Percentiles rank a stretch among this genome's conserved stretches.
These are phyloP conservation scores for Thereva unica DNA, from an alignment of 2,888 invertebrate genomes.

Conservation along the genomic window DNA sequence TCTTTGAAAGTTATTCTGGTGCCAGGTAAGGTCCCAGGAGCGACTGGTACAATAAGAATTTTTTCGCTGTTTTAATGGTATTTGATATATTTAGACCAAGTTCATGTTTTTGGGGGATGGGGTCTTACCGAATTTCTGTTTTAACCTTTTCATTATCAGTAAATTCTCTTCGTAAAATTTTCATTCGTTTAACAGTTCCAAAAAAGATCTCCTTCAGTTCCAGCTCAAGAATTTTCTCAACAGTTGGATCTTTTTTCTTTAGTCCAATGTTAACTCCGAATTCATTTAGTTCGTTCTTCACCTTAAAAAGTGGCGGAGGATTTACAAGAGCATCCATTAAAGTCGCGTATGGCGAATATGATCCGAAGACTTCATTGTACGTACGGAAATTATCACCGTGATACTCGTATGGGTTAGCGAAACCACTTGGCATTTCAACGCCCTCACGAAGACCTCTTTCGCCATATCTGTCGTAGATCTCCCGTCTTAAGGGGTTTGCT, in stretches of 20 bases:
- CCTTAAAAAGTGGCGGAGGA: conserved; percentile 66
- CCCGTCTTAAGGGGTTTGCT: conserved; percentile 66
- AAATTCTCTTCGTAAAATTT: conserved; percentile 73
- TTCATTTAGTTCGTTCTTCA: conserved; percentile 58
- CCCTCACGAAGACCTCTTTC: conserved; percentile 85
- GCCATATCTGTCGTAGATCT: conserved; percentile 87
- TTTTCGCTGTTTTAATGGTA: conserved; percentile 62
- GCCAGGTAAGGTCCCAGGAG: conserved; percentile 73
- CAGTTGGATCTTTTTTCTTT: conserved; percentile 65
- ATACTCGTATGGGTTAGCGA: conserved; percentile 75
- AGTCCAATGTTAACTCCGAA: conserved; percentile 59
- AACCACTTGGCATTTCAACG: conserved; percentile 70
- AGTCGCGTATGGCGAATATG: conserved; percentile 79
- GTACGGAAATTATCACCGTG: conserved; percentile 78
- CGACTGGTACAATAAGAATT: conserved; percentile 73
- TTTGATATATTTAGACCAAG: neutral
- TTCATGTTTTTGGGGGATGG: neutral
- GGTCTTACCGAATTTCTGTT: conserved; percentile 61
- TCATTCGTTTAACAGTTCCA: conserved; percentile 83
- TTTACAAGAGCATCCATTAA: conserved; percentile 69
- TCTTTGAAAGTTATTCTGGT: conserved; percentile 75
- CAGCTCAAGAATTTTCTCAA: conserved; percentile 63
- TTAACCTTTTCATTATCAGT: conserved; percentile 65
- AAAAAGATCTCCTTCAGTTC: conserved; percentile 70
- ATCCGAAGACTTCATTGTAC: conserved; percentile 81